These are phyloP conservation scores for Lophius piscatorius DNA, from an alignment of 2,113 vertebrate species.

Conservation along the genomic window DNA sequence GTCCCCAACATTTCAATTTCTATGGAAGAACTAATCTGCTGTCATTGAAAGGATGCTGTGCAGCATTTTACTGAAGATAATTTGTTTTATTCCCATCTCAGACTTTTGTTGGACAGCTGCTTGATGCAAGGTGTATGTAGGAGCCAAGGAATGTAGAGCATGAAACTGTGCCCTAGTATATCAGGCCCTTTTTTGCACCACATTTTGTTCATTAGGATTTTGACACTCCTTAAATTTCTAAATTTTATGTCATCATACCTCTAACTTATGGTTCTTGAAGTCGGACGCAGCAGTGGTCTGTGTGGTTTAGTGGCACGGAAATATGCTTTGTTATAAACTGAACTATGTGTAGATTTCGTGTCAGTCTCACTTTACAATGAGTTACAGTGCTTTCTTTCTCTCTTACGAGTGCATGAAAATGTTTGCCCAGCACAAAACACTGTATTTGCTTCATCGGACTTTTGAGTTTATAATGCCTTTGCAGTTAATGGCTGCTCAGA, in stretches of 20 bases:
- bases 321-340: constrained; percentile 28
- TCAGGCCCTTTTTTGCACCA: constrained; percentile 27
- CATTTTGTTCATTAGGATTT: constrained; percentile 19
- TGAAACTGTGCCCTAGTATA: constrained; percentile 45
- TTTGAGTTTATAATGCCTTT: constrained; percentile 56
- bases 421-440: constrained; percentile 49
- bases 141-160: no score
- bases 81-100: constrained; percentile 5
- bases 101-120: no score
- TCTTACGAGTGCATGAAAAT: constrained; percentile 63
- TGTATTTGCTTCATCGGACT: constrained; percentile 31
- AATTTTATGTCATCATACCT: constrained; percentile 38
- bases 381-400: constrained; percentile 53
- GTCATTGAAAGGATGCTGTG: constrained; percentile 42
- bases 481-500: constrained; percentile 59
- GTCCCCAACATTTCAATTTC: constrained; percentile 3
- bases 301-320: constrained; percentile 9
- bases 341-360: constrained; percentile 29
- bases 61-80: constrained; percentile 29
- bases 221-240: constrained; percentile 1
- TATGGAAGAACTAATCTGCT: constrained; percentile 14
- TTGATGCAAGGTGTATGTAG: no score
- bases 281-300: constrained; percentile 9
- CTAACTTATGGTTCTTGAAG: constrained; percentile 46
- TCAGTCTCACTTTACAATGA: constrained; percentile 30